Evolutionary conservation across 2,888 invertebrate species (phyloP).

Genomic region (Caenorhabditis sp.): DNA sequence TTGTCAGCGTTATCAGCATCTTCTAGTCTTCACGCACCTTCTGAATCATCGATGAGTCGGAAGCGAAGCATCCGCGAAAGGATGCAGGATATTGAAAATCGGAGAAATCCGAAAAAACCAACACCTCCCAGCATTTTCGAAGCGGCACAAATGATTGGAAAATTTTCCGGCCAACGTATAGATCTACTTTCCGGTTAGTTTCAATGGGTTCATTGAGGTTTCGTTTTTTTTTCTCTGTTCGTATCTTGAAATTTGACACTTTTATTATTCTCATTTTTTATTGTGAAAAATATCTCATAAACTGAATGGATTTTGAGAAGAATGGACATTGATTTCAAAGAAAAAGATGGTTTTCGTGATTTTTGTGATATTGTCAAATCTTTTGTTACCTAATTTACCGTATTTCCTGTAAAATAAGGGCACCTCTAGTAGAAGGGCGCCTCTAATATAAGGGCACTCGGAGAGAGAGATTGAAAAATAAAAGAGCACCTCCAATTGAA

Average conservation of each 20-base stretch:
- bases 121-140: conserved; percentile 57
- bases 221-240: conserved; percentile 2
- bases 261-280: neutral
- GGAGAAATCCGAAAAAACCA: conserved; percentile 45
- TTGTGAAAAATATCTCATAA: no score
- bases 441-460: no score
- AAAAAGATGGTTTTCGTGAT: no score
- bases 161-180: conserved; percentile 54
- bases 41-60: conserved; percentile 50
- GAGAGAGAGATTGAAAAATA: no score
- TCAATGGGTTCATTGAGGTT: conserved; percentile 4
- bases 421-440: no score
- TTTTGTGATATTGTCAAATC: no score
- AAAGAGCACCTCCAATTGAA: no score
- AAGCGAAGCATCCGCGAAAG: conserved; percentile 51
- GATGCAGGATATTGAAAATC: conserved; percentile 47
- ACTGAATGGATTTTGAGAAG: no score
- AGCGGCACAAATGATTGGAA: conserved; percentile 55
- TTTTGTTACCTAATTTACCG: no score
- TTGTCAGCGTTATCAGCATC: conserved; percentile 39
- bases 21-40: conserved; percentile 42
- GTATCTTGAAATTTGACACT: conserved; percentile 5
- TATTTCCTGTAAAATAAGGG: no score
- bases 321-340: no score
- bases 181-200: conserved; percentile 62